A percentile compares a stretch with the other conserved stretches of the same genome.
phyloP scores from a whole-genome alignment of 2,797 vertebrate genomes.

The Lateolabrax maculatus region DNA sequence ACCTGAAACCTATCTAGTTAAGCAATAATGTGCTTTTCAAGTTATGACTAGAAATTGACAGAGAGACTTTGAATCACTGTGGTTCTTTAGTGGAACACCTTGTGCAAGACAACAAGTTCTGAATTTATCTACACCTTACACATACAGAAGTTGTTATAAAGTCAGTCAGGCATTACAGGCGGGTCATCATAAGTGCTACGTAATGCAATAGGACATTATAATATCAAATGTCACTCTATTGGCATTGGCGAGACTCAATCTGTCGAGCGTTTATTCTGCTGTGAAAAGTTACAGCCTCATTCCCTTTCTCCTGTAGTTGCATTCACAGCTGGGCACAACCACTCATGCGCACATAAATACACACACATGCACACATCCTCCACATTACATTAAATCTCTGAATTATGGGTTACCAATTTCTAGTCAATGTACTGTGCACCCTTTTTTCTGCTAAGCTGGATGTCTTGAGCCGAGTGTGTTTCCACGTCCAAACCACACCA shows the following conservation, averaged over 20 bases:
- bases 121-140: constrained; percentile 19
- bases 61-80: not conserved
- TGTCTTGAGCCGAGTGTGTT: constrained; percentile 76
- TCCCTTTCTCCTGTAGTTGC: constrained; percentile 17
- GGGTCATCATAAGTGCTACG: constrained; percentile 36
- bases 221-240: constrained; percentile 58
- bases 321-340: constrained; percentile 40
- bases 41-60: not conserved
- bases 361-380: constrained; percentile 37
- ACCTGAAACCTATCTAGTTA: not conserved
- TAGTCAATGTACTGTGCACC: constrained; percentile 64
- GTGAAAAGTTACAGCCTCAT: constrained; percentile 55
- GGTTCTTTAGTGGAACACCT: not conserved
- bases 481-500: constrained; percentile 80
- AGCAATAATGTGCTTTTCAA: not conserved
- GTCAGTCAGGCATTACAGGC: constrained; percentile 17
- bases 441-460: constrained; percentile 75
- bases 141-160: constrained; percentile 29
- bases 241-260: constrained; percentile 25
- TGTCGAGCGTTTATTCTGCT: constrained; percentile 40
- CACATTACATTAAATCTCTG: constrained; percentile 75
- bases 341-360: constrained; percentile 19
- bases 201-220: constrained; percentile 50
- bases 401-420: constrained; percentile 82
- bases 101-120: not conserved